phyloP scores from a whole-genome alignment of 2,113 vertebrate species.

The Myiagra hebetior region DNA sequence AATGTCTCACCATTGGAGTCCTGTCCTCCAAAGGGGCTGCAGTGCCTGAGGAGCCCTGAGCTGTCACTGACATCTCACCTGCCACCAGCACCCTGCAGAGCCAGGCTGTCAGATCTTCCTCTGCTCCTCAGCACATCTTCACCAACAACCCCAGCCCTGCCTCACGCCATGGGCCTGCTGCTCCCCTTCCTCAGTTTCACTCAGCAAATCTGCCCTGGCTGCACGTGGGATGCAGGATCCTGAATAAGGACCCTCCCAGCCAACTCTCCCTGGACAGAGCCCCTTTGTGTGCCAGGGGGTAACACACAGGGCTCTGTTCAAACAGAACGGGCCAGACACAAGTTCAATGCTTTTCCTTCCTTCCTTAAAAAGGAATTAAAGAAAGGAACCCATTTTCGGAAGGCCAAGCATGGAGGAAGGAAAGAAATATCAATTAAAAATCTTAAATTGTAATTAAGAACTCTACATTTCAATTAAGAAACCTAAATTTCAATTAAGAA shows the following conservation, averaged over 20 bases:
- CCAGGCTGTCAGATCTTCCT: not conserved
- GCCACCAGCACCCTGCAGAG: not conserved
- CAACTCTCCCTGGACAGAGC: conserved; percentile 9
- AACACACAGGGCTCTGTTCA: conserved; percentile 50
- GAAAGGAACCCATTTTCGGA: not conserved
- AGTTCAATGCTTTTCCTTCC: not conserved
- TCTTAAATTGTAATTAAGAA: not conserved
- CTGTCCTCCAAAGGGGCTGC: not conserved
- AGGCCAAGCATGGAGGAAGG: not conserved
- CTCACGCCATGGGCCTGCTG: not conserved
- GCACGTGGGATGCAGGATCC: not conserved
- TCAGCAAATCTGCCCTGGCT: not conserved
- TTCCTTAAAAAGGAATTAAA: not conserved
- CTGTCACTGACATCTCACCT: fast-evolving
- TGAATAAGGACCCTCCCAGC: not conserved
- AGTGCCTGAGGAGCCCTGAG: not conserved
- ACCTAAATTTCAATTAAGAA: not conserved
- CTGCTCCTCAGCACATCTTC: not conserved
- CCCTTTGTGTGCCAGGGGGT: conserved; percentile 14
- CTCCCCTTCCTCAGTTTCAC: not conserved
- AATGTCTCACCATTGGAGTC: not conserved
- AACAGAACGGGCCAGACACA: conserved; percentile 15
- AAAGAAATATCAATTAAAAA: not conserved
- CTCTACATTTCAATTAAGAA: not conserved
- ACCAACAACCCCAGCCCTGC: not conserved